A percentile compares a stretch with the other conserved stretches of the same genome.
These are phyloP conservation scores for Blennius ocellaris DNA, from an alignment of 2,113 vertebrate species.

Conservation along the genomic window DNA sequence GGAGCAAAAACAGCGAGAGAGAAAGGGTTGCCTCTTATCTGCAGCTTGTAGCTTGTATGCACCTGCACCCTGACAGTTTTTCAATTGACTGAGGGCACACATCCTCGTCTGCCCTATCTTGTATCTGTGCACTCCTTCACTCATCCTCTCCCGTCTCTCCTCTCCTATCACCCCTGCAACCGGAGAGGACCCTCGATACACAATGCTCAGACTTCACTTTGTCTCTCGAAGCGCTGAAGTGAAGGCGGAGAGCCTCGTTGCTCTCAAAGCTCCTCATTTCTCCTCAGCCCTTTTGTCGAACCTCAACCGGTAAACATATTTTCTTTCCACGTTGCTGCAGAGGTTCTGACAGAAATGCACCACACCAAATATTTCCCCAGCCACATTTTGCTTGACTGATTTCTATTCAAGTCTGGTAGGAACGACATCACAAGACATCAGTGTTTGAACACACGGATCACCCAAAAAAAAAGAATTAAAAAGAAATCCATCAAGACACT, in stretches of 20 bases:
- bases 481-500: too few species aligned
- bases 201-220: conserved; percentile 36
- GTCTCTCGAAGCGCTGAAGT: conserved; percentile 33
- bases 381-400: neutral
- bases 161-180: conserved; percentile 34
- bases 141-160: conserved; percentile 52
- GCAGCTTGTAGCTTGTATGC: conserved; percentile 72
- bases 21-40: conserved; percentile 76
- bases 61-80: conserved; percentile 79
- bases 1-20: conserved; percentile 65
- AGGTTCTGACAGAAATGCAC: neutral
- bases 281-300: neutral
- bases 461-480: too few species aligned
- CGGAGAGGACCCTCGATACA: conserved; percentile 25
- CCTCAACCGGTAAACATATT: neutral
- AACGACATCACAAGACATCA: neutral
- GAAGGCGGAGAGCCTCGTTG: neutral
- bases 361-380: neutral
- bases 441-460: neutral
- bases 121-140: conserved; percentile 63
- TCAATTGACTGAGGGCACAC: conserved; percentile 79
- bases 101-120: conserved; percentile 67
- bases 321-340: neutral
- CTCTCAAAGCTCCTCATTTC: neutral
- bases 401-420: neutral